These are phyloP conservation scores for Campoletis raptor DNA, from an alignment of 2,888 invertebrate genomes.

Conservation along the genomic window DNA sequence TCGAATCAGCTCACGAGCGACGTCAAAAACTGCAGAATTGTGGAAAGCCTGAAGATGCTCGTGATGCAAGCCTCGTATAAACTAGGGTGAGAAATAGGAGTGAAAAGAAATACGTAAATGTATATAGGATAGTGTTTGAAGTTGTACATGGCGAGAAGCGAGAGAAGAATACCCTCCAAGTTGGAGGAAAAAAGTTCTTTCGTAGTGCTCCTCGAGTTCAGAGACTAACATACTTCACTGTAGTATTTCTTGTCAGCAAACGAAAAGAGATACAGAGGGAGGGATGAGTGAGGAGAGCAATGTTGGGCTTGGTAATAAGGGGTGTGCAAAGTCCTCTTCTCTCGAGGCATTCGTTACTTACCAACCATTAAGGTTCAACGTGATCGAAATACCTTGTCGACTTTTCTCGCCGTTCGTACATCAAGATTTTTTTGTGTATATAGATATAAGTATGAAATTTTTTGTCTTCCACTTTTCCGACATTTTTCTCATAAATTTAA, in stretches of 20 bases:
- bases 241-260: conserved; percentile 43
- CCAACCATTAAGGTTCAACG: conserved; percentile 77
- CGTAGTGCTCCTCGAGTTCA: conserved; percentile 59
- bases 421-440: conserved; percentile 1
- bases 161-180: conserved; percentile 51
- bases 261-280: conserved; percentile 53
- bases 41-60: not conserved
- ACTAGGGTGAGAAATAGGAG: conserved; percentile 67
- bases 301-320: conserved; percentile 66
- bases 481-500: not conserved
- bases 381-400: conserved; percentile 75
- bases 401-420: conserved; percentile 58
- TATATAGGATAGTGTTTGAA: conserved; percentile 29
- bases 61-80: conserved; percentile 1
- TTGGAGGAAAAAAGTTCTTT: conserved; percentile 46
- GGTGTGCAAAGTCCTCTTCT: conserved; percentile 64
- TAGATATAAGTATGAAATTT: conserved; percentile 15
- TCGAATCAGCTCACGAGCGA: not conserved
- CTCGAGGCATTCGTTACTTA: conserved; percentile 78
- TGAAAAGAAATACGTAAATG: conserved; percentile 11
- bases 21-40: not conserved
- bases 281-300: not conserved
- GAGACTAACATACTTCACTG: conserved; percentile 38
- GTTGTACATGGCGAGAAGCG: conserved; percentile 46
- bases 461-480: conserved; percentile 5